Base-by-base conservation (phyloP, 2,113 vertebrate species). In the Clupea harengus region DNA sequence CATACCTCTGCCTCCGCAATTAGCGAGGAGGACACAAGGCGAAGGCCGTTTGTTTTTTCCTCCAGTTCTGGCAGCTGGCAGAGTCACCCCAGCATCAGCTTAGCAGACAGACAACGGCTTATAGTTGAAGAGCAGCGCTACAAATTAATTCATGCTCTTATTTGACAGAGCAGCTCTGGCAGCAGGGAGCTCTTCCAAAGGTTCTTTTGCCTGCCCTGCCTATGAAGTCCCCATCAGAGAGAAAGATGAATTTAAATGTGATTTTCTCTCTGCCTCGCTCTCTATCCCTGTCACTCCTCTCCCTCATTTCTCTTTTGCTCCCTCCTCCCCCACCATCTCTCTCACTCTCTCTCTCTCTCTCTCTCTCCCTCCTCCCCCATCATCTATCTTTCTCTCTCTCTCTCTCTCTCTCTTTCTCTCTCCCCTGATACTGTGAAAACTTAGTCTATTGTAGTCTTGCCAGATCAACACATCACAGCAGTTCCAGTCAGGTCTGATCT, bases 71-170 rank as follows among this genome's bases (percentile, higher is more conserved):
- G 72, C 72, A 78, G 72, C 72, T 39, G 72, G 72, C 28, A 32
- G 72, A 78, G 32, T 39, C 72, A 44, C 2, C 28, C 32, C 20
- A 22, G 28, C 72, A 20, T 13, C 72, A 78, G 72, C 72, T 78
- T 78, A 78, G 72, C 72, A 78, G 72, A 78, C 72, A 78, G 72
- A 78, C 72, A 78, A 78, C 72, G 39, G 72, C 72, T 78, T 78
- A 78, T 78, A 32, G 72, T 0, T 15, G 72, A 39, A 15, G 28
- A 32, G 49, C 52, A 13, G 54, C 46, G 49, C 45, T 47, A n/a
- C 47, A 84, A 87, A 78, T 83, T 22, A 81, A 81, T 83, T 81
- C 82, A 47, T 39, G 39, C 39, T 39, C 39, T 39, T 39, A 39
- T 57, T 64, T 80, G 72, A 87, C 72, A 39, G 28, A 50, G 64